Evolutionary conservation across 2,888 invertebrate genomes (phyloP).

Genomic region (Myopa testacea): DNA sequence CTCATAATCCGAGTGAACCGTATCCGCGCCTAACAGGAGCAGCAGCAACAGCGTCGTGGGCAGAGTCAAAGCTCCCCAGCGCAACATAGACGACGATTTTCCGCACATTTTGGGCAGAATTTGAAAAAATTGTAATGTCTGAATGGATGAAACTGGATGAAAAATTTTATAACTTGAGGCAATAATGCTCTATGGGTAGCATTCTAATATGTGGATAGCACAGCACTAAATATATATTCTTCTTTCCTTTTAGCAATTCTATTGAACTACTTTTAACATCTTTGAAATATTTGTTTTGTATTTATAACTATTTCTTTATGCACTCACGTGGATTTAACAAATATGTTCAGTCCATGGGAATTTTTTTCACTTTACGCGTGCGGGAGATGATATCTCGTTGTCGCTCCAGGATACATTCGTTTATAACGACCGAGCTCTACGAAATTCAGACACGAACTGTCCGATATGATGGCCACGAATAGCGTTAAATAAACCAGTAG

Average conservation of each 20-base stretch:
- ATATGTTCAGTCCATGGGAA: too few species aligned
- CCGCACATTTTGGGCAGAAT: not conserved
- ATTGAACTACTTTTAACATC: not conserved
- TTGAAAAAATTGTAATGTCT: not conserved
- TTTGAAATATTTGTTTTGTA: not conserved
- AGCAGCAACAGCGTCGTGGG: slow-evolving; percentile 49
- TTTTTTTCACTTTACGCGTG: slow-evolving; percentile 12
- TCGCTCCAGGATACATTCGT: not conserved
- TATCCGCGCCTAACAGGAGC: slow-evolving; percentile 64
- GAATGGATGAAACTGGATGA: not conserved
- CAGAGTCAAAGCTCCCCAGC: slow-evolving; percentile 3
- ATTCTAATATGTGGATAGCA: not conserved
- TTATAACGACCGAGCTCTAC: slow-evolving; percentile 49
- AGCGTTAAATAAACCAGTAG: slow-evolving; percentile 57
- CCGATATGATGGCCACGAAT: slow-evolving; percentile 50
- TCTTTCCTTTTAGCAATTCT: not conserved
- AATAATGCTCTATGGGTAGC: not conserved
- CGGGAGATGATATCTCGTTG: not conserved
- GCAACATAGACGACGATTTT: slow-evolving; percentile 43
- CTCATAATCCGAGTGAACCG: slow-evolving; percentile 71
- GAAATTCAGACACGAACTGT: slow-evolving; percentile 58
- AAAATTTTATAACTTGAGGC: not conserved
- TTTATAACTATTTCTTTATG: not conserved
- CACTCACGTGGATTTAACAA: not conserved
- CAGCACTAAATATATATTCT: not conserved